Evolutionary conservation across 2,888 invertebrate genomes (phyloP), one percentile per base, ranked within the genome.

Genomic region (Lasioglossum leucozonium): DNA sequence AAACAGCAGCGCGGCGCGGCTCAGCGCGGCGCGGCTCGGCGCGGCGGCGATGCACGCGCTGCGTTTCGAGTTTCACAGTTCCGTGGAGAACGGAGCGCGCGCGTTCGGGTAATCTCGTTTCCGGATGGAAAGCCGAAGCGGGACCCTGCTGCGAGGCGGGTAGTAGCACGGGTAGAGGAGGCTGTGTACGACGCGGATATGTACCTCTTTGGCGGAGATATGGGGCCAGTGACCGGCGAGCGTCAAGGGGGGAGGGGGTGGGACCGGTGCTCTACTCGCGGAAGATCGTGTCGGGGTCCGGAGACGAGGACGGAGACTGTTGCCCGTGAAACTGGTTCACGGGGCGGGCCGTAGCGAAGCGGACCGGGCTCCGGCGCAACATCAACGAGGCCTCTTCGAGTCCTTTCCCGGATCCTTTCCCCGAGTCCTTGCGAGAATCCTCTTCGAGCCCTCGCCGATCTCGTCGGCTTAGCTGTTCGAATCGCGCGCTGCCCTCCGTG

Each of bases 191-290:
- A 55, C n/a, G n/a, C 10, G 11, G n/a, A 55, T 55, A n/a, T n/a
- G n/a, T n/a, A 62, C 62, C 62, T n/a, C 30, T 62, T 16, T 62
- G 58, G 5, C 26, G 26, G 13, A 26, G 62, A 30, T n/a, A n/a
- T 30, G 16, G 26, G 16, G 2, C 30, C 30, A 30, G 30, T 30
- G 30, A 6, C 62, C n/a, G 67, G 13, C 30, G 26, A 65, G 34
- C 58, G 78, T 37, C 51, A n/a, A n/a, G n/a, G n/a, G n/a, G n/a
- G n/a, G n/a, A n/a, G 13, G 47, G 58, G 77, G 47, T 73, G 47
- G 22, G 37, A 40, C 22, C 78, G 78, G 78, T 72, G 40, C 13
- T 11, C 72, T 44, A 34, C 75, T 58, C 40, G 79, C 18, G 47
- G 51, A 22, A 26, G 55, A 34, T 58, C 16, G 8, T 16, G 16